A percentile compares a stretch with the other conserved stretches of the same genome.
Conservation (phyloP, 2,797 vertebrate species). For the Smutsia temminckii region DNA sequence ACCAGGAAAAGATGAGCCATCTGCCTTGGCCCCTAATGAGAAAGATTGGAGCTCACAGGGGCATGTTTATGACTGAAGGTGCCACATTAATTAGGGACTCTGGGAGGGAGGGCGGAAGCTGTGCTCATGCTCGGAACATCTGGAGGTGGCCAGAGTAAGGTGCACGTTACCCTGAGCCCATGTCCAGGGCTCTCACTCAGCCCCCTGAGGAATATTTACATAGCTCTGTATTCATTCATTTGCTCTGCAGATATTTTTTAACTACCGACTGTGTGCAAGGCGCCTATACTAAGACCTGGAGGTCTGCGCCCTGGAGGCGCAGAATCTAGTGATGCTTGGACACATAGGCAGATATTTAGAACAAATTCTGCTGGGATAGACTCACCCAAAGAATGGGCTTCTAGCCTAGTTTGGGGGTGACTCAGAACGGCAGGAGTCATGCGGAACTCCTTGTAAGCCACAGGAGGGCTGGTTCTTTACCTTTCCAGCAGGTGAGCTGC, state of each 20-base stretch:
- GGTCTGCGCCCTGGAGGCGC: not conserved
- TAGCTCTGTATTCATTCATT: not conserved
- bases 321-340: not conserved
- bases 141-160: not conserved
- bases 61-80: conserved; percentile 71
- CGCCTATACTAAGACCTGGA: not conserved
- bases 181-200: not conserved
- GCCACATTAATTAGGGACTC: conserved; percentile 50
- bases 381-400: not conserved
- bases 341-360: not conserved
- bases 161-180: not conserved
- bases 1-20: conserved; percentile 36
- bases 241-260: not conserved
- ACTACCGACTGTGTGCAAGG: not conserved
- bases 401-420: not conserved
- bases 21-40: conserved; percentile 68
- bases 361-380: not conserved
- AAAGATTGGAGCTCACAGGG: conserved; percentile 65
- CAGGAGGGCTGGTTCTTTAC: not conserved
- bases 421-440: not conserved
- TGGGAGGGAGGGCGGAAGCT: not conserved
- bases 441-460: not conserved
- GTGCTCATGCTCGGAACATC: not conserved
- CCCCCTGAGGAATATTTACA: not conserved
- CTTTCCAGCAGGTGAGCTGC: not conserved